Evolutionary conservation across 2,113 vertebrate genomes (phyloP).

Genomic region (Indicator indicator): DNA sequence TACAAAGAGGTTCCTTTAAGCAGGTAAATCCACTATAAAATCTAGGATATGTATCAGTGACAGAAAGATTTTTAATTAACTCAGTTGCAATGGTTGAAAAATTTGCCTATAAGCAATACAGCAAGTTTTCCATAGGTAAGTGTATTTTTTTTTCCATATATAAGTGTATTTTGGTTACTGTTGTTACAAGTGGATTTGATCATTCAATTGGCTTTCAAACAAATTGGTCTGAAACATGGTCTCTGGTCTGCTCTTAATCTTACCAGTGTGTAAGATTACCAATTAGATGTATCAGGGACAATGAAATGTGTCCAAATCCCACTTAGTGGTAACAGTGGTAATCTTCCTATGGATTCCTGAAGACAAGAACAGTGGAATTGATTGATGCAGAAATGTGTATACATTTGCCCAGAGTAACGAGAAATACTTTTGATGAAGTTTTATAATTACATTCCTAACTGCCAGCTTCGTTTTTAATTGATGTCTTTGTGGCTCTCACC

Average conservation of each 20-base stretch:
- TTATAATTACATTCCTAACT: background rate
- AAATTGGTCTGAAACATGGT: background rate
- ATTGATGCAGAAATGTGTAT: background rate
- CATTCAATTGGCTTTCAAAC: background rate
- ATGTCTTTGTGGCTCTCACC: background rate
- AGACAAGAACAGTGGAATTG: background rate
- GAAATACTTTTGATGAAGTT: background rate
- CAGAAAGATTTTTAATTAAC: background rate
- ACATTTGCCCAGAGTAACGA: background rate
- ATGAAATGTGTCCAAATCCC: background rate
- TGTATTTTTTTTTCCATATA: background rate
- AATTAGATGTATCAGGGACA: background rate
- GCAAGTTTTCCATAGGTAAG: background rate
- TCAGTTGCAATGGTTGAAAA: background rate
- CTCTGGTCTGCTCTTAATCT: background rate
- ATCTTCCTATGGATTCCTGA: background rate
- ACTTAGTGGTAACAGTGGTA: background rate
- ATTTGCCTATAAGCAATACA: background rate
- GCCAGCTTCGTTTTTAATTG: background rate
- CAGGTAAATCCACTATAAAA: background rate
- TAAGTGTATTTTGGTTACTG: background rate
- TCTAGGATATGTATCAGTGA: background rate
- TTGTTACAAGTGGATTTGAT: background rate
- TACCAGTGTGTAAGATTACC: no score
- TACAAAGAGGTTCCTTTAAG: background rate